Percentiles rank a stretch among this genome's conserved stretches.
Conservation (phyloP, 2,797 vertebrate genomes). For the Xiphorhynchus erythropygius region DNA sequence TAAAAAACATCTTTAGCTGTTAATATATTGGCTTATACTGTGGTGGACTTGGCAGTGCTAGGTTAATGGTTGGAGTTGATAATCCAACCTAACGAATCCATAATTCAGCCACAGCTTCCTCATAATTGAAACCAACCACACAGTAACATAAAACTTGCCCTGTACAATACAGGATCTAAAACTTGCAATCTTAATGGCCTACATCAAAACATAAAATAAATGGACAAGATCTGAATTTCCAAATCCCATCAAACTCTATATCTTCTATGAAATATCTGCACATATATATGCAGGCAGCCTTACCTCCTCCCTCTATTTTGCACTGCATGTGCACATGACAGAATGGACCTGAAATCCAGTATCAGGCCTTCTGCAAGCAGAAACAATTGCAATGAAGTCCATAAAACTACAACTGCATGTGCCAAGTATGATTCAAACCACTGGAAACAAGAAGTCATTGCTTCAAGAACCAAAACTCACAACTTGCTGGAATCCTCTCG, state of each 20-base stretch:
- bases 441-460: neutral
- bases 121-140: neutral
- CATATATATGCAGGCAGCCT: neutral
- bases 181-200: neutral
- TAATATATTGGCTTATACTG: neutral
- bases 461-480: neutral
- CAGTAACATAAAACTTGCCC: neutral
- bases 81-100: neutral
- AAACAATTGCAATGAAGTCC: fast-evolving
- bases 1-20: neutral
- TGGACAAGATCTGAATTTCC: neutral
- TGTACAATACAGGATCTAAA: neutral
- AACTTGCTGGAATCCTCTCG: neutral
- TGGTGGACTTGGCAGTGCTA: neutral
- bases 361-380: neutral
- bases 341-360: neutral
- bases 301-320: neutral
- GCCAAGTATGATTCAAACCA: neutral
- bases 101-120: neutral
- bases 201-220: neutral
- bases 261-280: neutral
- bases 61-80: neutral
- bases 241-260: neutral
- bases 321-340: fast-evolving
- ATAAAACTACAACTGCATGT: neutral